Evolutionary conservation across 2,113 vertebrate genomes (phyloP).

Genomic region (Poicephalus gulielmi): DNA sequence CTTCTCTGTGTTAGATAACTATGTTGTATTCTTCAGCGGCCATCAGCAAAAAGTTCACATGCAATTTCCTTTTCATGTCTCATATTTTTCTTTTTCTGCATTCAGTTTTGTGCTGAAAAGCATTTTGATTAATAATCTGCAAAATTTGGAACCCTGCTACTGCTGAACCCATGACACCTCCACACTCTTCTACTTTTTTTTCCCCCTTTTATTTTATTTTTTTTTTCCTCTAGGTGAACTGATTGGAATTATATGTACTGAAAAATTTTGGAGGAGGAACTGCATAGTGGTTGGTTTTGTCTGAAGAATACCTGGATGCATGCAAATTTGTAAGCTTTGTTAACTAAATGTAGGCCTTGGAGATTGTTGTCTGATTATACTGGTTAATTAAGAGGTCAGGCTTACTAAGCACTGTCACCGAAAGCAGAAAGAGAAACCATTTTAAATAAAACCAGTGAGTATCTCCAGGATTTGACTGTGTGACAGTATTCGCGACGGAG

Average conservation of each 20-base stretch:
- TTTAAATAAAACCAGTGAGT: not conserved
- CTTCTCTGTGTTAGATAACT: not conserved
- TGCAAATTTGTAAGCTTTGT: not conserved
- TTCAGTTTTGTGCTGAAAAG: not conserved
- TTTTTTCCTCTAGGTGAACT: not conserved
- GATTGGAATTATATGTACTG: not conserved
- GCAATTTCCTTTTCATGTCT: not conserved
- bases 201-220: fast-evolving
- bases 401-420: not conserved
- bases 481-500: not conserved
- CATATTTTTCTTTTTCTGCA: not conserved
- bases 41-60: not conserved
- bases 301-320: not conserved
- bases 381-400: not conserved
- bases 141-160: not conserved
- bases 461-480: not conserved
- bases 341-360: not conserved
- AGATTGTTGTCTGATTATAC: not conserved
- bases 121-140: not conserved
- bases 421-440: not conserved
- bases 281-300: not conserved
- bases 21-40: not conserved
- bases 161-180: no score
- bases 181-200: not conserved
- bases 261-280: not conserved